phyloP scores from a whole-genome alignment of 2,797 vertebrate species.

The Oceanodroma leucorhoa region DNA sequence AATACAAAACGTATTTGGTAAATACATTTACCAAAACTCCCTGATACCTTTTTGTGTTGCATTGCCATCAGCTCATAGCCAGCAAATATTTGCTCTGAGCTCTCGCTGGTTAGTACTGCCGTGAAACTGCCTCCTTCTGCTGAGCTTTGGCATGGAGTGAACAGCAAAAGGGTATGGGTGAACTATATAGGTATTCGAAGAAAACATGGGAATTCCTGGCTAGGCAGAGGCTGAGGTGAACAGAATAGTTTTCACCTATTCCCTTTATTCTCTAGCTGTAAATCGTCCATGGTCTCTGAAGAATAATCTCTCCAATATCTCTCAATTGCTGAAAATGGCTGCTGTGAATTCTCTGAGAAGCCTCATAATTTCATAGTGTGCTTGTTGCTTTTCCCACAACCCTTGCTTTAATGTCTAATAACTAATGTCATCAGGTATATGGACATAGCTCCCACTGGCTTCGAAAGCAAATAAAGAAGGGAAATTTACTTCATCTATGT shows the following conservation, averaged over 20 bases:
- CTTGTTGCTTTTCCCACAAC: not conserved
- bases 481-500: not conserved
- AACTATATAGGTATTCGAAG: rapidly evolving
- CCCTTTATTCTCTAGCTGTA: not conserved
- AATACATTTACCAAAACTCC: not conserved
- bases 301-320: not conserved
- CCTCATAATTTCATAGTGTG: not conserved
- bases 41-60: not conserved
- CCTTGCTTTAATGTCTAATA: not conserved
- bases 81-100: not conserved
- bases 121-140: not conserved
- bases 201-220: not conserved
- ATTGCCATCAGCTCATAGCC: not conserved
- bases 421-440: not conserved
- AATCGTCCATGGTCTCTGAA: not conserved
- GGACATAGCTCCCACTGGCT: not conserved
- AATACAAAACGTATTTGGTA: not conserved
- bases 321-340: not conserved
- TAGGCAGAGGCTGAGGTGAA: not conserved
- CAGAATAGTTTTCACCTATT: not conserved
- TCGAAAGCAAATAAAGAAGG: not conserved
- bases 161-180: not conserved
- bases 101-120: rapidly evolving
- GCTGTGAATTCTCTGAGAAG: not conserved
- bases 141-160: not conserved